Conservation (phyloP, 1,140 invertebrate species). For the Lethrus apterus region DNA sequence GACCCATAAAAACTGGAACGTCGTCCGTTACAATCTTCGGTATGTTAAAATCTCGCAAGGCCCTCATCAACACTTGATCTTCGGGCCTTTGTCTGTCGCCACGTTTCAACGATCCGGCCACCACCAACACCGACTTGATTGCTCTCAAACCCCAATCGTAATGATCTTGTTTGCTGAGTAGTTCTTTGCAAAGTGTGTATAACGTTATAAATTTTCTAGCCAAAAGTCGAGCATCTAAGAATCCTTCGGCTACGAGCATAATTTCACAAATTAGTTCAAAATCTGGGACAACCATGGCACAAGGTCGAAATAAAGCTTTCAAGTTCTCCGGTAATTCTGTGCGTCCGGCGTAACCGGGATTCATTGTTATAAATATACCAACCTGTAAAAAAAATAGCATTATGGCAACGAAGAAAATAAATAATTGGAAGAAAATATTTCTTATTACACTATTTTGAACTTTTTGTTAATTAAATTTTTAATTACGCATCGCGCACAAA, state of each 20-base stretch:
- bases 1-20: constrained; percentile 81
- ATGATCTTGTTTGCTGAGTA: constrained; percentile 88
- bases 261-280: constrained; percentile 91
- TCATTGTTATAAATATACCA: constrained; percentile 93
- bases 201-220: constrained; percentile 89
- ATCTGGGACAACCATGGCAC: constrained; percentile 92
- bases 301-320: constrained; percentile 71
- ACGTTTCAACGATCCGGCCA: constrained; percentile 72
- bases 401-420: no score
- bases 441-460: no score
- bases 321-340: constrained; percentile 64
- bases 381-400: constrained; percentile 41
- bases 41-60: constrained; percentile 85
- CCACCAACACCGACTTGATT: constrained; percentile 87
- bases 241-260: constrained; percentile 89
- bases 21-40: constrained; percentile 91
- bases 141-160: constrained; percentile 92
- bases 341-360: constrained; percentile 80
- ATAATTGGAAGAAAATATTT: no score
- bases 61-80: constrained; percentile 76
- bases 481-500: no score
- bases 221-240: constrained; percentile 76
- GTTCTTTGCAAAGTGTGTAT: constrained; percentile 79
- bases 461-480: no score
- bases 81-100: constrained; percentile 61